phyloP scores from a whole-genome alignment of 2,888 invertebrate genomes.

The Clivina fossor region DNA sequence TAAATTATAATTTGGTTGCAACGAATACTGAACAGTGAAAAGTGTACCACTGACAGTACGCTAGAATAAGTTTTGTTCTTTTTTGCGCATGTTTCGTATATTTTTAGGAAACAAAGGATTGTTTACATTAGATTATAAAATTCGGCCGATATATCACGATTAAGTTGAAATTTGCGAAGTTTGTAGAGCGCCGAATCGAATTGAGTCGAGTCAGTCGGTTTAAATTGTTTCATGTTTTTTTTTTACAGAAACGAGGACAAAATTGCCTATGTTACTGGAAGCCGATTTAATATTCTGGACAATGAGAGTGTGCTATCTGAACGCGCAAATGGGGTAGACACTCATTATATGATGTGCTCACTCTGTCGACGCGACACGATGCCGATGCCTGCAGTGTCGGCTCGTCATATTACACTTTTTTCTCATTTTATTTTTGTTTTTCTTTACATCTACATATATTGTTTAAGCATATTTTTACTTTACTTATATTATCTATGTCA shows the following conservation, averaged over 20 bases:
- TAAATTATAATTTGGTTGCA: too few species aligned
- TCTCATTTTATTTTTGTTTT: background rate
- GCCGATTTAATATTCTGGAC: constrained; percentile 18
- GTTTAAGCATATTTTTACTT: too few species aligned
- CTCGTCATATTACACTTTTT: background rate
- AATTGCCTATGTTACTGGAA: background rate
- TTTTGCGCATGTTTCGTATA: too few species aligned
- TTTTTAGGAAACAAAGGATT: too few species aligned
- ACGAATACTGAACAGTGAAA: too few species aligned
- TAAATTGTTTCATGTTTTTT: constrained; percentile 1
- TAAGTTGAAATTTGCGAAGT: constrained; percentile 39
- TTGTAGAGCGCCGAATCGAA: background rate
- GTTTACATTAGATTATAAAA: constrained; percentile 32
- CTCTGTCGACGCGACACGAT: background rate
- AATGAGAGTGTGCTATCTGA: constrained; percentile 6
- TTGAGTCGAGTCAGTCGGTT: background rate
- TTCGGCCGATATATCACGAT: constrained; percentile 32
- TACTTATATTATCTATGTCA: too few species aligned
- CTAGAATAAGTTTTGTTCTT: too few species aligned
- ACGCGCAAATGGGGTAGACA: constrained; percentile 9
- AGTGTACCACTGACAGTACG: too few species aligned
- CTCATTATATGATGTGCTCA: constrained; percentile 5
- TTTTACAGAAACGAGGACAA: background rate
- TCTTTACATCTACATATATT: too few species aligned
- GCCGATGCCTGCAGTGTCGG: background rate